Base-by-base conservation (phyloP, 2,797 vertebrate species). In the Rhinophrynus dorsalis region DNA sequence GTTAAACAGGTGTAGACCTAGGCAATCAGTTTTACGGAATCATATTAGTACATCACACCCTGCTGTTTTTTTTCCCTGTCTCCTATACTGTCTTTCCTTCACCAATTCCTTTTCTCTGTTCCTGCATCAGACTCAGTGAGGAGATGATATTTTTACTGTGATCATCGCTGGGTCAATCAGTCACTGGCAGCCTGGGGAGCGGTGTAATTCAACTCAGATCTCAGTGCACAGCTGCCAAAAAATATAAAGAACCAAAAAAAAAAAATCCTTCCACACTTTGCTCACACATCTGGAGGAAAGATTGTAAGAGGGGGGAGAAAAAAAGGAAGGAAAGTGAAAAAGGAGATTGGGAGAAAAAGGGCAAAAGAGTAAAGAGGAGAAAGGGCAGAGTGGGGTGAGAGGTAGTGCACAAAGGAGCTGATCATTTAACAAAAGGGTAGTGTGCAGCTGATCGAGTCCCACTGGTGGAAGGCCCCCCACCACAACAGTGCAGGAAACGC, bases 201-300 rank as follows among this genome's bases (percentile, higher is more conserved):
- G 37, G 35, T 2, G 61, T 73, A 73, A 73, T 73, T 65, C 37
- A 65, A 66, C 45, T 73, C 69, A 73, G 69, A 73, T 66, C 69
- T 73, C 5, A 23, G 18, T 11, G 2, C 26, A 45, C 61, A 73
- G 69, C 69, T 66, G 69, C 69, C 69, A 73, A 51, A 50, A 58
- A 64, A 72, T 65, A 57, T 72, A 72, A 72, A 72, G 68, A 57
- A 65, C 58, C 1, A 52, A 60, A 44, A 62, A 57, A 62, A 47
- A 55, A 55, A 6, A 12, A 54, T 50, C 61, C 45, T 38, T 73
- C 45, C 62, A 51, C 69, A 73, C 69, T 73, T 59, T 45, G 54
- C 62, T 66, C 33, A 58, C 60, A 72, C 69, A 73, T 73, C 69
- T 73, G 69, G 69, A 66, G 55, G 69, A 73, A 73, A 73, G 61